Percentiles rank a stretch among this genome's conserved stretches.
phyloP scores from a whole-genome alignment of 2,888 invertebrate genomes.

The Rhagophthalmus giganteus region DNA sequence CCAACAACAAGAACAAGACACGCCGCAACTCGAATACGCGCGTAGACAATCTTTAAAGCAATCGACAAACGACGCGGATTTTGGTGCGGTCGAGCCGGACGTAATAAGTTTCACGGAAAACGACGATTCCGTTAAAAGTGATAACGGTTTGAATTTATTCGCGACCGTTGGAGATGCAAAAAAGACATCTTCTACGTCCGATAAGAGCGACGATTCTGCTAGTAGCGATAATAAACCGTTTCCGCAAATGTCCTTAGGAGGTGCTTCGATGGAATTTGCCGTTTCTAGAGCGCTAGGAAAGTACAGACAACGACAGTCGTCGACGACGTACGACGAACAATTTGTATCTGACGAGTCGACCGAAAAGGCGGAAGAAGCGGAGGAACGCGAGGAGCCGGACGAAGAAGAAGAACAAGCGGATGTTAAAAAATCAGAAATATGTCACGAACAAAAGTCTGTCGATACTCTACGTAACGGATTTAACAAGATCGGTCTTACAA shows the following conservation, averaged over 20 bases:
- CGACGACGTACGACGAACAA: slow-evolving; percentile 72
- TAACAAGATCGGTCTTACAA: slow-evolving; percentile 48
- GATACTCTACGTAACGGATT: slow-evolving; percentile 45
- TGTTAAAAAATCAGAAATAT: slow-evolving; percentile 16
- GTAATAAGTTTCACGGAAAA: slow-evolving; percentile 60
- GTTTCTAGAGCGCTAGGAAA: slow-evolving; percentile 81
- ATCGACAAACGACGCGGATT: slow-evolving; percentile 44
- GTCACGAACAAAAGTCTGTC: slow-evolving; percentile 46
- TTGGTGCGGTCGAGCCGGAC: slow-evolving; percentile 59
- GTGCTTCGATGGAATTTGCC: slow-evolving; percentile 80
- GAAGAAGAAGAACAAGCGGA: slow-evolving; percentile 28
- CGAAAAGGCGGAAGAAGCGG: slow-evolving; percentile 24
- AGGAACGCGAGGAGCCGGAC: slow-evolving; percentile 16
- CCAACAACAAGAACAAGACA: slow-evolving; percentile 30
- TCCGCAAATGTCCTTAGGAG: slow-evolving; percentile 61
- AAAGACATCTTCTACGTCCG: slow-evolving; percentile 60
- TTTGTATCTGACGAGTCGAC: slow-evolving; percentile 55
- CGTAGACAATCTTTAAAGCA: slow-evolving; percentile 57
- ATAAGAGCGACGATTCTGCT: slow-evolving; percentile 63
- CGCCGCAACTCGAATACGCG: slow-evolving; percentile 43
- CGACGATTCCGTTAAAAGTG: slow-evolving; percentile 64
- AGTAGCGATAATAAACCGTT: slow-evolving; percentile 58
- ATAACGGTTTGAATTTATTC: slow-evolving; percentile 69
- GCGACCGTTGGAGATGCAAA: slow-evolving; percentile 76
- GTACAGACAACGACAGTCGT: slow-evolving; percentile 73